phyloP scores from a whole-genome alignment of 2,113 vertebrate species.

The Rhineura floridana region DNA sequence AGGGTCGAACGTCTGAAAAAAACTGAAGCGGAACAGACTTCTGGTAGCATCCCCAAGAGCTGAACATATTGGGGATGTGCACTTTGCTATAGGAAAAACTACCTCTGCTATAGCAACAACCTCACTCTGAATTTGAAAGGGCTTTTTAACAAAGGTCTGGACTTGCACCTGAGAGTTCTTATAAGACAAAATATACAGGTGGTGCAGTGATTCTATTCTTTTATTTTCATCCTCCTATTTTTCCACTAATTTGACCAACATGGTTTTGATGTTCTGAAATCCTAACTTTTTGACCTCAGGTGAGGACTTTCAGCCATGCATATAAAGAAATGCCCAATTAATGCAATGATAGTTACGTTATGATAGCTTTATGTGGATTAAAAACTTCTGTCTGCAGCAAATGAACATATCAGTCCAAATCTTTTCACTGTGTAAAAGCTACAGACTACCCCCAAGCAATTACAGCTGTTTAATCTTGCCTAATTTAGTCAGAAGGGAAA shows the following conservation, averaged over 20 bases:
- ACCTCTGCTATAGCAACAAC: too few species aligned
- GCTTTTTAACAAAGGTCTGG: too few species aligned
- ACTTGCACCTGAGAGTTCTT: too few species aligned
- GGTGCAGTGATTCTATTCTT: not conserved
- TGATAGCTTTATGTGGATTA: conserved; percentile 42
- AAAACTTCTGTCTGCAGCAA: conserved; percentile 5
- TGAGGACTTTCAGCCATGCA: conserved; percentile 26
- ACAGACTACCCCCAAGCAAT: not conserved
- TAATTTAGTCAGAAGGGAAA: conserved; percentile 31
- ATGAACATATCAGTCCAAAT: conserved; percentile 37
- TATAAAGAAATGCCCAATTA: conserved; percentile 45
- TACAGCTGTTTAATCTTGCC: conserved; percentile 35
- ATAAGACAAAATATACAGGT: too few species aligned
- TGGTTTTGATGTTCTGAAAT: conserved; percentile 34
- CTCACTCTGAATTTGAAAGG: too few species aligned
- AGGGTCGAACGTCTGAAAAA: too few species aligned
- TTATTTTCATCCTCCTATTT: not conserved
- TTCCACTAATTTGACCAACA: not conserved
- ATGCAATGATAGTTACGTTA: not conserved
- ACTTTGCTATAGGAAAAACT: too few species aligned
- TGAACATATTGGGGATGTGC: too few species aligned
- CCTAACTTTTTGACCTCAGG: conserved; percentile 29
- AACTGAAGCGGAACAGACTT: too few species aligned
- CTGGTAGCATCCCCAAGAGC: too few species aligned
- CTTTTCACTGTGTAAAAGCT: not conserved